A percentile compares a stretch with the other conserved stretches of the same genome.
Conservation (phyloP, 2,797 vertebrate species). For the Lates japonicus region DNA sequence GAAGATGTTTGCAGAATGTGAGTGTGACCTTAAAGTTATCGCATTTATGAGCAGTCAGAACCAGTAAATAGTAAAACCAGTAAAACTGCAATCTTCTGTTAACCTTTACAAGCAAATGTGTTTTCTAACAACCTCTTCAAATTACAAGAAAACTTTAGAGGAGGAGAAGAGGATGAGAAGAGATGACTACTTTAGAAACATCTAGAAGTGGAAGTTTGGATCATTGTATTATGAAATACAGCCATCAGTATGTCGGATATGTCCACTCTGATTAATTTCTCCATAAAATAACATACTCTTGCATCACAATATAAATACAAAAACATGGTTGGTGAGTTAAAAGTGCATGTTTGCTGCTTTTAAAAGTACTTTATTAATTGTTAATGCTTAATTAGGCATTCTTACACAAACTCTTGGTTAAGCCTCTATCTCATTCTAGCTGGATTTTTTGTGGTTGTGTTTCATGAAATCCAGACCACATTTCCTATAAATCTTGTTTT, state of each 20-base stretch:
- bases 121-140: conserved; percentile 38
- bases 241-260: not conserved
- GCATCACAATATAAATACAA: not conserved
- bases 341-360: not conserved
- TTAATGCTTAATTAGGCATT: not conserved
- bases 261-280: not conserved
- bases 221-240: conserved; percentile 6
- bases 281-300: not conserved
- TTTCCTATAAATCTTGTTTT: conserved; percentile 30
- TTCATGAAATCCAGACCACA: conserved; percentile 36
- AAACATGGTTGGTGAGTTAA: not conserved
- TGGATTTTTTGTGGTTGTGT: conserved; percentile 34
- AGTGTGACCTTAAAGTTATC: conserved; percentile 18
- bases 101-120: conserved; percentile 21
- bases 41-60: conserved; percentile 18
- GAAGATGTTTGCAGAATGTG: conserved; percentile 1
- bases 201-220: not conserved
- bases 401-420: not conserved
- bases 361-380: conserved; percentile 7
- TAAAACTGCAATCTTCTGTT: conserved; percentile 27
- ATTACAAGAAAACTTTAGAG: not conserved
- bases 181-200: not conserved
- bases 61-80: conserved; percentile 14
- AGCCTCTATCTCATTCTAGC: not conserved
- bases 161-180: not conserved